phyloP scores from a whole-genome alignment of 2,113 vertebrate species.

The Tragelaphus scriptus region DNA sequence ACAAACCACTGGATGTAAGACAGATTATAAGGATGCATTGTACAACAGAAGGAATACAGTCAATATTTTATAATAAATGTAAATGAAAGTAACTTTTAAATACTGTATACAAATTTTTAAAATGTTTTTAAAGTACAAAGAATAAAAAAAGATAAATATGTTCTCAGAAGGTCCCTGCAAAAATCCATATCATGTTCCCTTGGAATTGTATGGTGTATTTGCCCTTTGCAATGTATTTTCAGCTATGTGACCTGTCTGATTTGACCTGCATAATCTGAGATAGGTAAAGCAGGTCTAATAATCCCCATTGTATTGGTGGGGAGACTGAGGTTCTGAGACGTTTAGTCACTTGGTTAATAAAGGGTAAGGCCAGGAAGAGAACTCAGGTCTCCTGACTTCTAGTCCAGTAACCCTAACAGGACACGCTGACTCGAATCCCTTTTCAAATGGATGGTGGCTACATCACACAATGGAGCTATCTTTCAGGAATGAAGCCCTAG shows the following conservation, averaged over 20 bases:
- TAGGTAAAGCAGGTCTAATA: neutral
- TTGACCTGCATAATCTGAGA: neutral
- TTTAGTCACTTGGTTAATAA: neutral
- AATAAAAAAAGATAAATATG: neutral
- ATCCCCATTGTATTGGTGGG: neutral
- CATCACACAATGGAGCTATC: neutral
- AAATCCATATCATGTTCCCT: neutral
- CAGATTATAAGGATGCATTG: neutral
- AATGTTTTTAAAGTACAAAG: neutral
- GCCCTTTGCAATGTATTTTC: neutral
- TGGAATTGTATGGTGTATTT: neutral
- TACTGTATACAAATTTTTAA: neutral
- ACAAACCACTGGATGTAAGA: neutral
- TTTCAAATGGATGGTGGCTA: neutral
- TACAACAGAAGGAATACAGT: neutral
- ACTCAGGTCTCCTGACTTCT: neutral
- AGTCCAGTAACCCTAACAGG: neutral
- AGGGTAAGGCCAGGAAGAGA: neutral
- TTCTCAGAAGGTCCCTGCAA: neutral
- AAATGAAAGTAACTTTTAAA: neutral
- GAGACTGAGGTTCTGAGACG: neutral
- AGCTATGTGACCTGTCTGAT: neutral
- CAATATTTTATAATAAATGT: neutral
- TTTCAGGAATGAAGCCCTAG: neutral
- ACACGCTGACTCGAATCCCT: neutral